Evolutionary conservation across 2,797 vertebrate genomes (phyloP), one percentile per base, ranked within the genome.

Genomic region (Cossypha dichroa): DNA sequence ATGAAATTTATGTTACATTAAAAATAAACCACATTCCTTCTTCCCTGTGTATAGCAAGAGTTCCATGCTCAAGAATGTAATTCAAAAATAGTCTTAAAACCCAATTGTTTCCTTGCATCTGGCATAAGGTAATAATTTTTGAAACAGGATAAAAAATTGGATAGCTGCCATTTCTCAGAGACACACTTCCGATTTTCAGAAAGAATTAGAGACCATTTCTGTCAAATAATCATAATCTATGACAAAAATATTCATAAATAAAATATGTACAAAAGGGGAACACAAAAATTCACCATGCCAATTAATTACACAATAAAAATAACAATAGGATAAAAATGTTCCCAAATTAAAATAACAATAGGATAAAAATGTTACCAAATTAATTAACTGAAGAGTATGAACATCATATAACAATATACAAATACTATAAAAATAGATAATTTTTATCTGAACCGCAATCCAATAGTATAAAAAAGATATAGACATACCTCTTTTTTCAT

Each of bases 401-500:
- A 43, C 2, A 21, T 16, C 11, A 25, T 56, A 60, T 19, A 88
- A 46, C 0, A 2, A 80, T 29, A 76, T 10, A 52, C 0, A 38
- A 60, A 69, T 34, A 58, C 15, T 33, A 33, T 19, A 36, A 41
- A 72, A 73, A 26, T 5, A 56, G 11, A 10, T 29, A 0, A 8
- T 48, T 84, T 86, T 88, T 38, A 31, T 54, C 41, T 72, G 43
- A 75, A 85, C 13, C 3, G 38, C 13, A n/a, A 9, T 49, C 54
- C 76, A 90, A 45, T 41, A 46, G 34, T 33, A 66, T 23, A 18
- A 84, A 78, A 73, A 36, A 63, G 6, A n/a, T 26, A 89, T 2
- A 43, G 14, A 96, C 98, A 22, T 97, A 98, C 99, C 96, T 97
- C 94, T 98, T 96, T 99, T 99, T 96, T 99, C 99, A 18, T 98